Evolutionary conservation across 2,888 invertebrate genomes (phyloP), one percentile per base, ranked within the genome.

Genomic region (Cecidostiba fungosa): DNA sequence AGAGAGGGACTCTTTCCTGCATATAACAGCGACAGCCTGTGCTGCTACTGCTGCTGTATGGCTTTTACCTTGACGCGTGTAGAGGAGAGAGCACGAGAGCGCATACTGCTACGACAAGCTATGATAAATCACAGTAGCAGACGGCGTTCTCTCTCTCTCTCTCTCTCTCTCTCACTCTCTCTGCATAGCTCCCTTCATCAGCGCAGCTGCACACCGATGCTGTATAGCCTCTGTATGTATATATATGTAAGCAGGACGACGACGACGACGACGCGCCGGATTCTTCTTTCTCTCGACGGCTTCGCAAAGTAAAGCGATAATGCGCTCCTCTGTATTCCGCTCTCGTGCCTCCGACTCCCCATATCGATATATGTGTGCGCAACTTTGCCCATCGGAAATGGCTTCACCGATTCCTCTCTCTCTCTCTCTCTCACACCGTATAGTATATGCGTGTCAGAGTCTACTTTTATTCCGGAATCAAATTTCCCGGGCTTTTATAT

Each of bases 321-420:
- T 93, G 91, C 90, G 91, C 91, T 91, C 91, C 91, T 93, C 92
- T 93, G 93, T 93, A 93, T 93, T 93, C 93, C 90, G 90, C 88
- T 90, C 91, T 90, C 92, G 92, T 92, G 89, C 88, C 54, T 59
- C 6, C 80, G 87, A 91, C 91, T 92, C 92, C 92, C 92, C 92
- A 92, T 93, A 93, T 93, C 93, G 93, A 93, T 92, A 92, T 89
- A 88, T 89, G 88, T 87, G 82, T 86, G 77, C 26, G 26, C 72
- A 32, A 23, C 10, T 54, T 59, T n/a, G 54, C 66, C 47, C 36
- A 84, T 86, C 84, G 80, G 92, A 92, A 93, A 93, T 93, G 93
- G 92, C 93, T 93, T 93, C 92, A 93, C 93, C 93, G 93, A 93
- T 93, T 93, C 92, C 19, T 54, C 54, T 54, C 54, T 54, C n/a